These are phyloP conservation scores for Nephrotoma flavescens DNA, from an alignment of 2,888 invertebrate species.

Conservation along the genomic window DNA sequence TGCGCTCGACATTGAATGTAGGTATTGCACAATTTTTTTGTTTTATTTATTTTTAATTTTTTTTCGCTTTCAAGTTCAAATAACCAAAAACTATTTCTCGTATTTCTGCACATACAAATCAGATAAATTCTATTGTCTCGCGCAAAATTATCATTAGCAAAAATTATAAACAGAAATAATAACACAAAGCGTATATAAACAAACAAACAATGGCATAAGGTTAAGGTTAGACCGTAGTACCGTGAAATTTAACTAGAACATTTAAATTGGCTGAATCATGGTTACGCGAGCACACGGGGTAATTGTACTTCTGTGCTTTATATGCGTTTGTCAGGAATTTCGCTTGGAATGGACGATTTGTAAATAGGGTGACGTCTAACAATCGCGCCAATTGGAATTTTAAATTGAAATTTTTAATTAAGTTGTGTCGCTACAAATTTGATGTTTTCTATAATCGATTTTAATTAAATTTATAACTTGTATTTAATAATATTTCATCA, in stretches of 20 bases:
- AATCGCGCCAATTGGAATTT: no score
- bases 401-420: no score
- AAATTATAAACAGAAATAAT: background rate
- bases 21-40: background rate
- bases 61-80: background rate
- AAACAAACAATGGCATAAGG: background rate
- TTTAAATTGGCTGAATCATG: background rate
- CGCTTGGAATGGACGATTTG: no score
- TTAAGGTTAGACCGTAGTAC: background rate
- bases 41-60: background rate
- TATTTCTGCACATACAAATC: background rate
- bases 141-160: background rate
- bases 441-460: no score
- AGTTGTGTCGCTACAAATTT: no score
- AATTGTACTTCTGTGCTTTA: background rate
- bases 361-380: no score
- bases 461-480: no score
- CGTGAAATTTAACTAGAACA: background rate
- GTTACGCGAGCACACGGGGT: background rate
- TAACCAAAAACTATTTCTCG: background rate
- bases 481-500: no score
- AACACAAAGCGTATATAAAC: background rate
- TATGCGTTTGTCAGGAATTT: background rate
- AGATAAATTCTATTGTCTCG: background rate
- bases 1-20: background rate